Evolutionary conservation across 2,888 invertebrate genomes (phyloP), one percentile per base, ranked within the genome.

Genomic region (Mactromeris polynyma): DNA sequence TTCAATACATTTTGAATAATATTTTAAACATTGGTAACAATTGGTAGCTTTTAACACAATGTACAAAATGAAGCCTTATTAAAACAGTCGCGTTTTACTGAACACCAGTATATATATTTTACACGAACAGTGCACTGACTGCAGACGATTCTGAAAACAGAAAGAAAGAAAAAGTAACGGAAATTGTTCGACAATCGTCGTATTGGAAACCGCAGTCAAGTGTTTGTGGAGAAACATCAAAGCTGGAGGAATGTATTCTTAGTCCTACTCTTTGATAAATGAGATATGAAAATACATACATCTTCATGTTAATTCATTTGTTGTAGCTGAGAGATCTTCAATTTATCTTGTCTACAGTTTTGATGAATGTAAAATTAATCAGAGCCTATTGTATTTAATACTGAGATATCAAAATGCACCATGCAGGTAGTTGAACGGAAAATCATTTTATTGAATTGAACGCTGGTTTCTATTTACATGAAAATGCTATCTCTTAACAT

Each of bases 401-500:
- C 58, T 64, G 19, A 7, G 36, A 73, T 73, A 73, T 33, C 31
- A 73, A 17, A 33, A 73, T 73, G 26, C 33, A 73, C 4, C 19
- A 17, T 36, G 73, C 73, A 33, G 36, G 73, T 73, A 19, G 33
- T 33, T 9, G 36, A 19, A 33, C 1, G 36, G 36, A 19, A 19
- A 73, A 73, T 73, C 73, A 36, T 36, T 73, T 64, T 64, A 64
- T 64, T 64, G n/a, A 64, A 64, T 64, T n/a, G 26, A 64, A 64
- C 26, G 26, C 58, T 64, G 19, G 73, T 19, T 17, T 36, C 33
- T 26, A 73, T 36, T 73, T 36, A 73, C 33, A 73, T 36, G 26
- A 36, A 73, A 73, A 73, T 73, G 73, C 36, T 33, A 33, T 33
- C 33, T 1, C 36, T 36, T 73, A 7, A 36, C 36, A 73, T 33